Evolutionary conservation across 2,113 vertebrate species (phyloP).

Genomic region (Cathartes aura): DNA sequence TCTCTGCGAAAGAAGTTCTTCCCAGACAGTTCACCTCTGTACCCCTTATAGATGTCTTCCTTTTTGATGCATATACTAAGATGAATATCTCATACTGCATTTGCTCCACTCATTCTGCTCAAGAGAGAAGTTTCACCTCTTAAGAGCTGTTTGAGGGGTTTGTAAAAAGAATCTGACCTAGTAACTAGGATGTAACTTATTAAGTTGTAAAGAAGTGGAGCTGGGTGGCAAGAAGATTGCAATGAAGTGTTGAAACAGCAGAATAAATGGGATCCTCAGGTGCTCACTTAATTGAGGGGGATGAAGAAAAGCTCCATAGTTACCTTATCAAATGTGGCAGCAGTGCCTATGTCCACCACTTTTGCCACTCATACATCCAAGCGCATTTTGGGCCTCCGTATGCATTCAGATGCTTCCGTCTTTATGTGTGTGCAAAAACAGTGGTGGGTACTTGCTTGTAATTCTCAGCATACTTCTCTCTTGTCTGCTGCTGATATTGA

Average conservation of each 20-base stretch:
- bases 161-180: not conserved
- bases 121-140: not conserved
- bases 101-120: not conserved
- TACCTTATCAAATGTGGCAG: not conserved
- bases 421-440: not conserved
- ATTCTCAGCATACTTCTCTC: not conserved
- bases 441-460: not conserved
- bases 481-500: not conserved
- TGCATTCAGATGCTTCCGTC: not conserved
- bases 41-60: not conserved
- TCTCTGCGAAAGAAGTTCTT: not conserved
- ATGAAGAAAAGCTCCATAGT: not conserved
- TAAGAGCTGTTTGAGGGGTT: not conserved
- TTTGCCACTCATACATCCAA: not conserved
- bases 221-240: not conserved
- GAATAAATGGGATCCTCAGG: not conserved
- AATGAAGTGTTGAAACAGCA: not conserved
- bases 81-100: not conserved
- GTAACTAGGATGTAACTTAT: not conserved
- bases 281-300: not conserved
- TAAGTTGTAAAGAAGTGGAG: not conserved
- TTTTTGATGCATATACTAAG: conserved; percentile 5
- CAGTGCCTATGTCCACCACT: fast-evolving
- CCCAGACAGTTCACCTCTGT: not conserved
- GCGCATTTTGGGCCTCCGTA: not conserved